Evolutionary conservation across 2,797 vertebrate genomes (phyloP).

Genomic region (Pangasius larnaudii): DNA sequence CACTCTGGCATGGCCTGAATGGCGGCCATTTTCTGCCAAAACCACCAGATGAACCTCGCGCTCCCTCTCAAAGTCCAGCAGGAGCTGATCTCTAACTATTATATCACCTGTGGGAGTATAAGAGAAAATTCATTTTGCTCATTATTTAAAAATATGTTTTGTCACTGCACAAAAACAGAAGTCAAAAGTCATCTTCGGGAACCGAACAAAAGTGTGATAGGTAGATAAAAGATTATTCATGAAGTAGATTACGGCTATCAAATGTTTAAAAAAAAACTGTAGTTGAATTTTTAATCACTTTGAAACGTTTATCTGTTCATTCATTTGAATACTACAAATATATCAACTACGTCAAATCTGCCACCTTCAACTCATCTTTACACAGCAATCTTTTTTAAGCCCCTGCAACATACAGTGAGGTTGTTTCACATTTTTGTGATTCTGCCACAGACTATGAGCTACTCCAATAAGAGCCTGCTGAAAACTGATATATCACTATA

Average conservation of each 20-base stretch:
- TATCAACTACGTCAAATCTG: too few relatives aligned
- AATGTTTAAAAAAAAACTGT: not conserved
- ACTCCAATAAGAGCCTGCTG: not conserved
- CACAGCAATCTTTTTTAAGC: not conserved
- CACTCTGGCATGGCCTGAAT: slow-evolving; percentile 78
- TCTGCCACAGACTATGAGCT: not conserved
- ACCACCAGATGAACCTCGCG: slow-evolving; percentile 78
- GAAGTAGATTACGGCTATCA: not conserved
- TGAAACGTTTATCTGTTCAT: not conserved
- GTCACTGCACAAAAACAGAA: not conserved
- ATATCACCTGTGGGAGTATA: slow-evolving; percentile 77
- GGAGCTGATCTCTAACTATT: slow-evolving; percentile 79
- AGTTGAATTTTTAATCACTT: not conserved
- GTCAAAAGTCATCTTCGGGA: not conserved
- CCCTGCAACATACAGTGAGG: not conserved
- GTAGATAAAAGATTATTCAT: not conserved
- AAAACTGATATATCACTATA: not conserved
- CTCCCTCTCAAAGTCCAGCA: slow-evolving; percentile 85
- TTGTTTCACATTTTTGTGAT: not conserved
- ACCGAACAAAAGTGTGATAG: not conserved
- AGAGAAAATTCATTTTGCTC: not conserved
- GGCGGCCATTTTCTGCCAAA: slow-evolving; percentile 79
- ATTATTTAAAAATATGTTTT: not conserved
- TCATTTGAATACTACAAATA: not conserved
- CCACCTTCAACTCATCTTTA: not conserved